Conservation (phyloP, 2,888 invertebrate genomes). For the Synanthedon tipuliformis region DNA sequence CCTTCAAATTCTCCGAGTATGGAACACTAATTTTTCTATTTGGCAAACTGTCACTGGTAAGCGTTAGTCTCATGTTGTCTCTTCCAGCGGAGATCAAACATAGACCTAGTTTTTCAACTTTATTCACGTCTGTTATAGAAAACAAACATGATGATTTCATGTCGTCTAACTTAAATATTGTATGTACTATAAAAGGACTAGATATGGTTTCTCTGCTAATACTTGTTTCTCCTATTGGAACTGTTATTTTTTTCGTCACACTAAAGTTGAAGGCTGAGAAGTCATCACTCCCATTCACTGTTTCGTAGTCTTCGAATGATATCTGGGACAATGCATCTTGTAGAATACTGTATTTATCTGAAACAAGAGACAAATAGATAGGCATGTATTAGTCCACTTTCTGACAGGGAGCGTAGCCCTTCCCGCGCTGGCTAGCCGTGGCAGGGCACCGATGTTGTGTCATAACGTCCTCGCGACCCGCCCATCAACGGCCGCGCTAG, state of each 20-base stretch:
- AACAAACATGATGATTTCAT: slow-evolving; percentile 27
- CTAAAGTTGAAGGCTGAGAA: slow-evolving; percentile 12
- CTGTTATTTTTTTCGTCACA: slow-evolving; percentile 1
- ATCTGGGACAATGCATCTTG: neutral
- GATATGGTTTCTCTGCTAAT: slow-evolving; percentile 12
- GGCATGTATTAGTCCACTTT: too few species aligned
- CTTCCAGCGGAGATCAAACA: slow-evolving; percentile 15
- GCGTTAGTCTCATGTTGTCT: slow-evolving; percentile 10
- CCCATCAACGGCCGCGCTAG: too few species aligned
- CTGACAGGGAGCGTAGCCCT: too few species aligned
- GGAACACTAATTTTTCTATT: neutral
- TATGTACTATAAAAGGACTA: slow-evolving; percentile 30
- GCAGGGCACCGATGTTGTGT: too few species aligned
- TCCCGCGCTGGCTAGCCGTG: too few species aligned
- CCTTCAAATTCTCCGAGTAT: neutral
- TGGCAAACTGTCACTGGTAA: slow-evolving; percentile 8
- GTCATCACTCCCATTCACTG: slow-evolving; percentile 8
- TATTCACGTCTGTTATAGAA: slow-evolving; percentile 21
- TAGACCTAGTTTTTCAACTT: slow-evolving; percentile 17
- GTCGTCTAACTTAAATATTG: slow-evolving; percentile 23
- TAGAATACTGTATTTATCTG: slow-evolving; percentile 14
- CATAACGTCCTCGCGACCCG: too few species aligned
- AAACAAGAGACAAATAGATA: slow-evolving; percentile 10
- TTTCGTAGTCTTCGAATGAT: slow-evolving; percentile 4
- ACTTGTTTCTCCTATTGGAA: slow-evolving; percentile 10